Conservation (phyloP, 1,140 invertebrate genomes). For the Drosophila rufa region DNA sequence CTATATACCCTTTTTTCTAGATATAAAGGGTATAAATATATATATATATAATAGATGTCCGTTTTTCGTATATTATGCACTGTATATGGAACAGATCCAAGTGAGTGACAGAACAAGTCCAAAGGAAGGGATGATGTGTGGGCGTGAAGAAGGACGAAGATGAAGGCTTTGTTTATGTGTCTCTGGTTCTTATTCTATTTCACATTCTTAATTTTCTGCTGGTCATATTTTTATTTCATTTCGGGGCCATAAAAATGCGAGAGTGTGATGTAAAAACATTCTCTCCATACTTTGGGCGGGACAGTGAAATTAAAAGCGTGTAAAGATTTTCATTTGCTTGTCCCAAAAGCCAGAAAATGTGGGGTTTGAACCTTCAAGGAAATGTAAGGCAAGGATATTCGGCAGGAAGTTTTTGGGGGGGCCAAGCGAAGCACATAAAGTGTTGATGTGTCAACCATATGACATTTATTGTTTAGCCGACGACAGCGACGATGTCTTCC, state of each 20-base stretch:
- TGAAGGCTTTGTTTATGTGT: slow-evolving; percentile 8
- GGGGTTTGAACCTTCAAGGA: not conserved
- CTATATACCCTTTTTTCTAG: not conserved
- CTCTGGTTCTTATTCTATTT: slow-evolving; percentile 1
- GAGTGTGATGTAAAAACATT: slow-evolving; percentile 39
- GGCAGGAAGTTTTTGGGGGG: slow-evolving; percentile 26
- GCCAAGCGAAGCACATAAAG: slow-evolving; percentile 66
- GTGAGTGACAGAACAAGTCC: slow-evolving; percentile 36
- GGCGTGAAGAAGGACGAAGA: not conserved
- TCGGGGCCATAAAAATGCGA: slow-evolving; percentile 55
- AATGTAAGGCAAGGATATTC: slow-evolving; percentile 11
- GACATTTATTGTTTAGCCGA: slow-evolving; percentile 77
- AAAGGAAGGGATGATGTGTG: slow-evolving; percentile 10
- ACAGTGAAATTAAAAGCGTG: slow-evolving; percentile 74
- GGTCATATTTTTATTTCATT: slow-evolving; percentile 48
- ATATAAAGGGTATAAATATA: slow-evolving; percentile 2
- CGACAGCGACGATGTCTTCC: slow-evolving; percentile 17
- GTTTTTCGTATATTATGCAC: not conserved
- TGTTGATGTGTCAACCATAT: slow-evolving; percentile 81
- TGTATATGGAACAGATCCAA: slow-evolving; percentile 21
- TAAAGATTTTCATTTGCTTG: slow-evolving; percentile 73
- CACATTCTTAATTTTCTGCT: slow-evolving; percentile 40
- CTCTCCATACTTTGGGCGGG: slow-evolving; percentile 57
- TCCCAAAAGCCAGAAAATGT: slow-evolving; percentile 4
- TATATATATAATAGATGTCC: slow-evolving; percentile 1